A percentile compares a stretch with the other conserved stretches of the same genome.
These are phyloP conservation scores for Patella ulyssiponensis DNA, from an alignment of 2,888 invertebrate species.

Conservation along the genomic window DNA sequence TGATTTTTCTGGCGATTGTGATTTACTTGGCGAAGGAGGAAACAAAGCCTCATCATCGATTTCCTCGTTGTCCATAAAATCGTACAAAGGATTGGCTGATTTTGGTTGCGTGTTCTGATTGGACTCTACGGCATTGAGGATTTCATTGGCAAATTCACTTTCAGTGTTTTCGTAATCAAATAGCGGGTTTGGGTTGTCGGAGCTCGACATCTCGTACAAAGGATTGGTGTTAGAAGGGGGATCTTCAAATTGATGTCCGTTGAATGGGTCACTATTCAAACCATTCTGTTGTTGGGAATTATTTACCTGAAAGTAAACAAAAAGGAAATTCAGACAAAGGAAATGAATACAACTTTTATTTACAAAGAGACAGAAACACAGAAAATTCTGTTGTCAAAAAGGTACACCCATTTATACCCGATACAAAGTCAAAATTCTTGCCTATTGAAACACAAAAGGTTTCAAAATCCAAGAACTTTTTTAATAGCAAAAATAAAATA, in stretches of 20 bases:
- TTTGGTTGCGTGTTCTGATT: not conserved
- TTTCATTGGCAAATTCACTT: constrained; percentile 5
- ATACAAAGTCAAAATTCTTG: no score
- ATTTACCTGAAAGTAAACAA: constrained; percentile 1
- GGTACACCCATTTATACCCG: no score
- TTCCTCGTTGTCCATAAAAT: not conserved
- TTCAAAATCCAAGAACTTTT: no score
- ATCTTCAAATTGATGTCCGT: constrained; percentile 5
- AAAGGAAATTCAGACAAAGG: not conserved
- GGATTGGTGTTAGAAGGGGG: not conserved
- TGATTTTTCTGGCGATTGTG: not conserved
- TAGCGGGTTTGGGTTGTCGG: not conserved
- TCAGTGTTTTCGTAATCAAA: not conserved
- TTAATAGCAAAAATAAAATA: no score
- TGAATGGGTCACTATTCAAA: not conserved
- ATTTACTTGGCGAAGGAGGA: not conserved
- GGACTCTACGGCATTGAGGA: not conserved
- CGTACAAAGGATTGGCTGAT: not conserved
- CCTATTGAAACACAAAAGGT: no score
- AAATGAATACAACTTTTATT: no score
- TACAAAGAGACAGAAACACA: no score
- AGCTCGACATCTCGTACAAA: not conserved
- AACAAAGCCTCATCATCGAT: not conserved
- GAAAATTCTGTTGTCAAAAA: no score
- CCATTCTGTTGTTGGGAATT: constrained; percentile 6